Base-by-base conservation (phyloP, 2,797 vertebrate genomes). In the Agapornis canus region DNA sequence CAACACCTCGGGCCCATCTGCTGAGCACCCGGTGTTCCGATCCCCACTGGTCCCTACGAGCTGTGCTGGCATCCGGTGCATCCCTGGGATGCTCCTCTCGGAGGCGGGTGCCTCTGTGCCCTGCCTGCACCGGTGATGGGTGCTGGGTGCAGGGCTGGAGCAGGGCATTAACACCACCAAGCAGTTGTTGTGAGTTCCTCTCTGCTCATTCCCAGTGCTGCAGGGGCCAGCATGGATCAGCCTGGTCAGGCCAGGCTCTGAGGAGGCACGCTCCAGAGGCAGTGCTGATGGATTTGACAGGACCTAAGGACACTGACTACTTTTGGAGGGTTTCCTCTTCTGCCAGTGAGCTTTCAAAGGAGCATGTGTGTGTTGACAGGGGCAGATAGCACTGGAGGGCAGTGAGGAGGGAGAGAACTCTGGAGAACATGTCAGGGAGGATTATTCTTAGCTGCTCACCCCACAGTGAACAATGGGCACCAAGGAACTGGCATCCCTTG, bases 251-350 rank as follows among this genome's bases (percentile, higher is more conserved):
- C 80, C 66, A 7, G 94, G 87, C 84, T 94, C 83, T 20, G 0
- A 88, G 93, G 84, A 80, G 94, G 66, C 25, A 3, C 1, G 60
- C 91, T 96, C 91, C 81, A 26, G 11, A 82, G 94, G 59, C 79
- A 76, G 66, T 31, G 0, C 72, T 97, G 96, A 97, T 97, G 85
- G 10, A 45, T 96, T 95, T 97, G 97, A 97, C 96, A 97, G 93
- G 90, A 70, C 85, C 96, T 97, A 94, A 86, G 95, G 86, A 96
- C 95, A 96, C 94, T 96, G 93, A 95, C 95, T 97, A 96, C 87
- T 97, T 94, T 90, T 0, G 0, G 94, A 56, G 86, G 61, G 48
- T 94, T 96, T 94, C 91, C 89, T 84, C 71, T 81, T 94, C 72
- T 57, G 86, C 89, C 31, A 43, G 69, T 2, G 8, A 54, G 76